phyloP scores from a whole-genome alignment of 2,797 vertebrate species.

The Manis javanica region DNA sequence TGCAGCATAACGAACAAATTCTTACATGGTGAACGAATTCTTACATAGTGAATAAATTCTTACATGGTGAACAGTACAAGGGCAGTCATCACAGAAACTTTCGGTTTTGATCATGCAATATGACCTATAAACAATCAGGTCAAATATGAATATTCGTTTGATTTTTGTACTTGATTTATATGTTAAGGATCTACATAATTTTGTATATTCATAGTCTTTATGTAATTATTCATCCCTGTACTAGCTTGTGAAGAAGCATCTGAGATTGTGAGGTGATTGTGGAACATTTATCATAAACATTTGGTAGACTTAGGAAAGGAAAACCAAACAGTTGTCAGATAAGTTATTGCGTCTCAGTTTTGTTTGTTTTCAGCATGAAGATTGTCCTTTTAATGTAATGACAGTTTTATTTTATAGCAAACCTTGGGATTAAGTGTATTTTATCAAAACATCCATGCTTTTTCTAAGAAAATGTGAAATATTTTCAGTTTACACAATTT shows the following conservation, averaged over 20 bases:
- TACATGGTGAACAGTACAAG: no score
- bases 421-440: conserved; percentile 33
- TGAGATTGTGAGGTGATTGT: not conserved
- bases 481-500: not conserved
- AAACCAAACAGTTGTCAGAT: not conserved
- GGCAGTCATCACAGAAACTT: no score
- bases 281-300: not conserved
- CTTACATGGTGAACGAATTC: no score
- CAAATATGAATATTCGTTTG: no score
- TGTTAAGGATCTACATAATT: not conserved
- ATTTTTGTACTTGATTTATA: no score
- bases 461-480: conserved; percentile 32
- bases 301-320: conserved; percentile 25
- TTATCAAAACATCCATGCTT: not conserved
- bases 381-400: not conserved
- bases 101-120: no score
- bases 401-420: conserved; percentile 20
- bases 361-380: conserved; percentile 34
- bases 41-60: no score
- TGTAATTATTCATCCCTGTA: not conserved
- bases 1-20: no score
- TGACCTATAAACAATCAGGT: no score
- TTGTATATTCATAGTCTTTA: not conserved
- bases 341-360: conserved; percentile 1
- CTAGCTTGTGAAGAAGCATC: not conserved